These are phyloP conservation scores for Echiichthys vipera DNA, from an alignment of 2,797 vertebrate genomes.

Conservation along the genomic window DNA sequence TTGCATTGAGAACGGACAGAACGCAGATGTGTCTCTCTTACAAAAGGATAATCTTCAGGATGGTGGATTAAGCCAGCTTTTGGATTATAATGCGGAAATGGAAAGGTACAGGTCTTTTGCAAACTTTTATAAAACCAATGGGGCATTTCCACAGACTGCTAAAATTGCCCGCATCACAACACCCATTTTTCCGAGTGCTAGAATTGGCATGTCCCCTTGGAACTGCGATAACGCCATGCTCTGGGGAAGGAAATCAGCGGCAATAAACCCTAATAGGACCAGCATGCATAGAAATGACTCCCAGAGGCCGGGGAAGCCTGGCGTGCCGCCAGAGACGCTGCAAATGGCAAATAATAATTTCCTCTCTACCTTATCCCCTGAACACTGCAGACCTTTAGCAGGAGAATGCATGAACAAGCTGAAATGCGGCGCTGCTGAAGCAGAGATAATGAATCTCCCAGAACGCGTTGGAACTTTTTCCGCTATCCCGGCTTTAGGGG, in stretches of 20 bases:
- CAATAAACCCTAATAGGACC: slow-evolving; percentile 91
- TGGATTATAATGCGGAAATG: slow-evolving; percentile 99
- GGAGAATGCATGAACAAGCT: slow-evolving; percentile 99
- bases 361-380: slow-evolving; percentile 95
- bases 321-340: slow-evolving; percentile 93
- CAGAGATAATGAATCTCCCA: slow-evolving; percentile 98
- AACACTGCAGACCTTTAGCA: slow-evolving; percentile 97
- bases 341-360: slow-evolving; percentile 98
- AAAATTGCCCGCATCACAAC: slow-evolving; percentile 97
- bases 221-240: slow-evolving; percentile 97
- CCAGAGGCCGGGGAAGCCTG: slow-evolving; percentile 93
- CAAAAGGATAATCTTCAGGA: slow-evolving; percentile 96
- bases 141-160: slow-evolving; percentile 94
- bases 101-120: slow-evolving; percentile 97
- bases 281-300: slow-evolving; percentile 95
- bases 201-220: slow-evolving; percentile 97
- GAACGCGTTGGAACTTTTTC: slow-evolving; percentile 98
- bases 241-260: slow-evolving; percentile 90
- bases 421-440: slow-evolving; percentile 95
- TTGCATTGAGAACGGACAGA: slow-evolving; percentile 93
- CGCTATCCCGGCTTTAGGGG: slow-evolving; percentile 96
- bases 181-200: slow-evolving; percentile 95
- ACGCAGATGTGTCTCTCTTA: slow-evolving; percentile 91
- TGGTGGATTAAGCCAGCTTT: slow-evolving; percentile 94
- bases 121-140: slow-evolving; percentile 96